Evolutionary conservation across 2,888 invertebrate genomes (phyloP).

Genomic region (Autographa pulchrina): DNA sequence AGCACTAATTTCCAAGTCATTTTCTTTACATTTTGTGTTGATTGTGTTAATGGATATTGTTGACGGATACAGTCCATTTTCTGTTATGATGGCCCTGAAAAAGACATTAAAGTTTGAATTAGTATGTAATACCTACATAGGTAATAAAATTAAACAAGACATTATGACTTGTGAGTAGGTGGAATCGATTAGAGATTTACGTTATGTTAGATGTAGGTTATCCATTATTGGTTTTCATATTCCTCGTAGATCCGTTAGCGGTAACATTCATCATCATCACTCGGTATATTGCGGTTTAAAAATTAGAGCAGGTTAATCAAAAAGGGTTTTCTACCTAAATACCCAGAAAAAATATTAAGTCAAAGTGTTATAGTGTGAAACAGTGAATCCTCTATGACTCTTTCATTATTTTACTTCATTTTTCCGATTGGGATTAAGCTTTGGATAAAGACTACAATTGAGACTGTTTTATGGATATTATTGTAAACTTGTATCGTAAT

Average conservation of each 20-base stretch:
- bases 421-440: too few species aligned
- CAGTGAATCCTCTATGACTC: too few species aligned
- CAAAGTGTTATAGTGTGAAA: background rate
- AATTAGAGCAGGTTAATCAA: background rate
- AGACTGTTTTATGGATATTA: too few species aligned
- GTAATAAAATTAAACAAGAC: too few species aligned
- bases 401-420: too few species aligned
- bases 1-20: conserved; percentile 72
- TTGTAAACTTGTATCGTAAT: too few species aligned
- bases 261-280: background rate
- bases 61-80: conserved; percentile 84
- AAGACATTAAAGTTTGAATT: conserved; percentile 17
- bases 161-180: too few species aligned
- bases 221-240: too few species aligned
- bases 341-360: background rate
- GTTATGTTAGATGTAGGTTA: too few species aligned
- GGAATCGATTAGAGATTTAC: too few species aligned
- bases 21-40: conserved; percentile 82
- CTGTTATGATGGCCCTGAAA: conserved; percentile 85
- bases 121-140: background rate
- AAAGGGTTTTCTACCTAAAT: background rate
- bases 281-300: background rate
- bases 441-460: too few species aligned
- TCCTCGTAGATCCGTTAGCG: too few species aligned
- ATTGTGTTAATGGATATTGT: conserved; percentile 84